phyloP scores from a whole-genome alignment of 2,888 invertebrate species.

The Theretra japonica region DNA sequence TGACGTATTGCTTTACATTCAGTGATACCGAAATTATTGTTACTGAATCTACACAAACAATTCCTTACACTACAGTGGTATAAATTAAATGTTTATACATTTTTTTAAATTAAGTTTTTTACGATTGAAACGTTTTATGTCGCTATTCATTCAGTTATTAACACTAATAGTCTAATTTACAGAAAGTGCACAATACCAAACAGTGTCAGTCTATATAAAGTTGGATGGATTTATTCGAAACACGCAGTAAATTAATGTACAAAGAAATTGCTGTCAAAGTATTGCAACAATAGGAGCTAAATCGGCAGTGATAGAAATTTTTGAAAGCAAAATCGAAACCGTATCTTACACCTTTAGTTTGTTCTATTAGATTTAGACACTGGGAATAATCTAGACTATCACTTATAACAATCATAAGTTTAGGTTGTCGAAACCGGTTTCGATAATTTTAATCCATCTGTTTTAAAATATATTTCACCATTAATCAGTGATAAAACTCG shows the following conservation, averaged over 20 bases:
- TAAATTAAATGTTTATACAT: constrained; percentile 24
- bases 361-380: too few species aligned
- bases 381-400: too few species aligned
- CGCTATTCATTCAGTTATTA: constrained; percentile 53
- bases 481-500: constrained; percentile 25
- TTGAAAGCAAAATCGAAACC: constrained; percentile 18
- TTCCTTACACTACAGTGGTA: constrained; percentile 60
- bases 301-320: constrained; percentile 12
- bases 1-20: constrained; percentile 81
- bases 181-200: constrained; percentile 81
- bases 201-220: constrained; percentile 84
- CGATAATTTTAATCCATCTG: constrained; percentile 7
- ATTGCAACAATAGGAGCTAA: constrained; percentile 25
- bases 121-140: constrained; percentile 19
- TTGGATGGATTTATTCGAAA: constrained; percentile 79
- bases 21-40: constrained; percentile 51
- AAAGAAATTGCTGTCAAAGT: constrained; percentile 13
- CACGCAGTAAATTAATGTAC: constrained; percentile 25
- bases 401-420: background rate
- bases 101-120: constrained; percentile 25
- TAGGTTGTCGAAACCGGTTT: background rate
- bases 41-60: constrained; percentile 71
- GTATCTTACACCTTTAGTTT: background rate
- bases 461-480: constrained; percentile 29
- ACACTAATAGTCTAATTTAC: constrained; percentile 71